Base-by-base conservation (phyloP, 2,797 vertebrate genomes). In the Thripadectes ignobilis region DNA sequence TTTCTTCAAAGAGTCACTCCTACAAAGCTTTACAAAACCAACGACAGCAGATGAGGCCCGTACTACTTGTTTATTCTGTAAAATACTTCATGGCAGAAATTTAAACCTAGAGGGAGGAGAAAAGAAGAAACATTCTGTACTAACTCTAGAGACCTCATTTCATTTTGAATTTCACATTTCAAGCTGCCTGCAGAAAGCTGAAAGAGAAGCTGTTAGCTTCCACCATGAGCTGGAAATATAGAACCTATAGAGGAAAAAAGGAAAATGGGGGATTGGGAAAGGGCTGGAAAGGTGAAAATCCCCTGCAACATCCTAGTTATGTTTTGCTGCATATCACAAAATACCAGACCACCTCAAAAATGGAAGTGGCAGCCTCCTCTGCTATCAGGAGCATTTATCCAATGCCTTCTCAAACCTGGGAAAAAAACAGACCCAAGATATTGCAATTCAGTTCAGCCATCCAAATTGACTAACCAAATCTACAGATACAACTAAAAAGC, bases 151-250 rank as follows among this genome's bases (percentile, higher is more conserved):
- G 57, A 89, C 58, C 58, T 77, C 72, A 32, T 36, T n/a, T 41
- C n/a, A 76, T 74, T 83, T 39, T 45, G 85, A 85, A 91, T 91
- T 95, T 84, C 69, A 59, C 75, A 54, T 96, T 88, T 81, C 74
- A 88, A 85, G 66, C 41, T 12, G 22, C 68, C 78, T 67, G 62
- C 75, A 87, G 78, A 85, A 94, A 67, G 48, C 91, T 72, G 66
- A 82, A 84, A 76, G 69, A 73, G 73, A 86, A 81, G 57, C 52
- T 61, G 24, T 45, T 68, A 4, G 0, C 34, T 75, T 76, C 45
- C 5, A 67, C 41, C 9, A 1, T 4, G 6, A 93, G 49, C 79
- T 73, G 66, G 46, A 81, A 96, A 85, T 38, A 45, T 4, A 30
- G 68, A 73, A 58, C 24, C 0, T 0, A 66, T 2, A 4, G 20